These are phyloP conservation scores for Drosophila seguyi DNA, from an alignment of 1,140 invertebrate species.

Conservation along the genomic window DNA sequence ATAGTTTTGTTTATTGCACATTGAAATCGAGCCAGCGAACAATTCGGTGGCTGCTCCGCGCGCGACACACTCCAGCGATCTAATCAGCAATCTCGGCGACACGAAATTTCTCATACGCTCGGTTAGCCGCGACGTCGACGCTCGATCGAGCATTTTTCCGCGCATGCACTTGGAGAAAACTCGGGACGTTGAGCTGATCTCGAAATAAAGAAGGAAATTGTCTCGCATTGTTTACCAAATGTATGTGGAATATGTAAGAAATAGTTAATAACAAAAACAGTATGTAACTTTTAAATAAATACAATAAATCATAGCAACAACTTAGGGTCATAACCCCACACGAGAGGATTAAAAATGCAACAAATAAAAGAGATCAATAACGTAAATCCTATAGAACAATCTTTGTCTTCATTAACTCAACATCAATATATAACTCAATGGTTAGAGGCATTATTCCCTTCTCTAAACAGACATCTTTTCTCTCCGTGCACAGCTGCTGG, in stretches of 20 bases:
- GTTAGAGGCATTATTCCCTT: no score
- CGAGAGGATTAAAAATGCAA: not conserved
- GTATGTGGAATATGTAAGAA: no score
- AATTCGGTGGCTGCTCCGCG: conserved; percentile 48
- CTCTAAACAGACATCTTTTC: not conserved
- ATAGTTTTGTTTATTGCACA: conserved; percentile 79
- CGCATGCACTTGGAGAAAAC: conserved; percentile 11
- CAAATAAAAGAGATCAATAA: not conserved
- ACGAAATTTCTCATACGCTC: conserved; percentile 65
- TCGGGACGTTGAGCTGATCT: not conserved
- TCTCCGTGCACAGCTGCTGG: conserved; percentile 27
- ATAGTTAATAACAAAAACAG: no score
- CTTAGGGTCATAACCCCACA: not conserved
- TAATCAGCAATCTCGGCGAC: conserved; percentile 73
- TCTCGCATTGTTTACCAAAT: no score
- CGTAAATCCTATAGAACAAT: not conserved
- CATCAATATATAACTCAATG: no score
- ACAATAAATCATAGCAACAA: not conserved
- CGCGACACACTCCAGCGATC: conserved; percentile 65
- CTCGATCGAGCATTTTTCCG: conserved; percentile 52
- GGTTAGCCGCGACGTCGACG: conserved; percentile 63
- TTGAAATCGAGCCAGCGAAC: conserved; percentile 60
- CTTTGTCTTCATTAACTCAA: not conserved
- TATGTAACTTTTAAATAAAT: no score
- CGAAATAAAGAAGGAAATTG: no score